These are phyloP conservation scores for Ectemnius cavifrons DNA, from an alignment of 2,888 invertebrate species.

Conservation along the genomic window DNA sequence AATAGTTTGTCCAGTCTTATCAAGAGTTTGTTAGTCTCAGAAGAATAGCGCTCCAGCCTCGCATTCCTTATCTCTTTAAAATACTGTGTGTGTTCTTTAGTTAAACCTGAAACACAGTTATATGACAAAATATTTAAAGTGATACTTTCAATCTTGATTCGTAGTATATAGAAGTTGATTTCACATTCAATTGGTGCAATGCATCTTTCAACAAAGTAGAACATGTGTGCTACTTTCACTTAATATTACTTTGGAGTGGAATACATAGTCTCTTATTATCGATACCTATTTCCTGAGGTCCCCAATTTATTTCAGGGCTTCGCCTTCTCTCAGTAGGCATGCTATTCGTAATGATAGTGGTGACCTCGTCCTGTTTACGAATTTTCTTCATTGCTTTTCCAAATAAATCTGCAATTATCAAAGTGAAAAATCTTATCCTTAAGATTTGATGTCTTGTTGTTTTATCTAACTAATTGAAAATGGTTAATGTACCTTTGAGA, in stretches of 20 bases:
- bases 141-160: too few species aligned
- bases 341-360: slow-evolving; percentile 54
- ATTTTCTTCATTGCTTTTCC: slow-evolving; percentile 95
- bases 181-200: background rate
- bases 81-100: slow-evolving; percentile 84
- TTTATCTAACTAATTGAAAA: background rate
- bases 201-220: background rate
- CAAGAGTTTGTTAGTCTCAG: slow-evolving; percentile 96
- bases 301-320: slow-evolving; percentile 78
- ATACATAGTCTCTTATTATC: too few species aligned
- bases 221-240: background rate
- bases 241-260: background rate
- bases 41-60: slow-evolving; percentile 91
- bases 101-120: slow-evolving; percentile 78
- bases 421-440: too few species aligned
- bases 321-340: slow-evolving; percentile 50
- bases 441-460: background rate
- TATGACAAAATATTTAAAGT: too few species aligned
- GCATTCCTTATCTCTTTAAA: slow-evolving; percentile 85
- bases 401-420: slow-evolving; percentile 81
- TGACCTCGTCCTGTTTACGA: slow-evolving; percentile 84
- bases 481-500: slow-evolving; percentile 82
- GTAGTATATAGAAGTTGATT: too few species aligned
- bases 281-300: slow-evolving; percentile 83
- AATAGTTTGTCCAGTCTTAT: slow-evolving; percentile 95